A percentile compares a stretch with the other conserved stretches of the same genome.
Evolutionary conservation across 64 coral and sea anemone genomes (phyloP).

Genomic region (Porites lutea): DNA sequence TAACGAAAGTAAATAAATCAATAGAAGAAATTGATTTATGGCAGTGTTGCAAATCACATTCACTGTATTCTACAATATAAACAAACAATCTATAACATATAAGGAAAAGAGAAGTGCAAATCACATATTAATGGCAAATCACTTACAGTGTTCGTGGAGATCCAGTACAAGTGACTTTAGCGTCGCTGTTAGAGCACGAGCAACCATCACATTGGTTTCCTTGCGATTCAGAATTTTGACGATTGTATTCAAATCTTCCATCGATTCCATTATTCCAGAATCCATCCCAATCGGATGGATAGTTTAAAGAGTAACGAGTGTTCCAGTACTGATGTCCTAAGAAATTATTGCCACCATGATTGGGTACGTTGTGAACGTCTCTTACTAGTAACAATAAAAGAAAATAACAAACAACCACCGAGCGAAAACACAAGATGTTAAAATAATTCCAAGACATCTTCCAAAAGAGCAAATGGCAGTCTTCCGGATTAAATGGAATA

Average conservation of each 20-base stretch:
- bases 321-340: constrained; percentile 80
- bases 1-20: too few relatives aligned
- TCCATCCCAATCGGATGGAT: constrained; percentile 74
- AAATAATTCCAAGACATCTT: not conserved
- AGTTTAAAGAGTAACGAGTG: constrained; percentile 54
- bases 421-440: not conserved
- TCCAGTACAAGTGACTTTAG: constrained; percentile 59
- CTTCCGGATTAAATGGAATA: not conserved
- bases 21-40: too few relatives aligned
- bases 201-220: constrained; percentile 40
- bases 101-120: too few relatives aligned
- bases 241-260: constrained; percentile 49
- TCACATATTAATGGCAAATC: too few relatives aligned
- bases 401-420: constrained; percentile 9
- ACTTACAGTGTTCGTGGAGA: constrained; percentile 32
- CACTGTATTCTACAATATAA: too few relatives aligned
- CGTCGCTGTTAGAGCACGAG: constrained; percentile 34
- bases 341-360: constrained; percentile 6
- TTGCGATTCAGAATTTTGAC: not conserved
- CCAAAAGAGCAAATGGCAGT: not conserved
- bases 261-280: constrained; percentile 65
- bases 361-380: not conserved
- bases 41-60: too few relatives aligned
- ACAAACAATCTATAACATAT: too few relatives aligned
- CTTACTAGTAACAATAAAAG: not conserved